Evolutionary conservation across 1,140 invertebrate genomes (phyloP).

Genomic region (Tribolium madens): DNA sequence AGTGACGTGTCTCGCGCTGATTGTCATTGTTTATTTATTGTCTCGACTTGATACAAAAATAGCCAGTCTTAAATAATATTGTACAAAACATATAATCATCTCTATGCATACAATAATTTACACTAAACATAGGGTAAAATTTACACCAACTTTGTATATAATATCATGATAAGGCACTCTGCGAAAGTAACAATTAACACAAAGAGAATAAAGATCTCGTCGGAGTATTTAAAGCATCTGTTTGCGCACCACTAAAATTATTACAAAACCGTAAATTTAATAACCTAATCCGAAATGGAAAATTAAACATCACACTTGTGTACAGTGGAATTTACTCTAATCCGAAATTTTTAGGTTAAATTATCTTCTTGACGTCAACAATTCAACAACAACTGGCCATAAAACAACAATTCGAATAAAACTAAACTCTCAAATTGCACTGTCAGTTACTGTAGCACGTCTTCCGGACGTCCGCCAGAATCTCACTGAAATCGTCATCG

Average conservation of each 20-base stretch:
- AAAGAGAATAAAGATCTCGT: slow-evolving; percentile 18
- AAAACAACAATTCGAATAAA: slow-evolving; percentile 29
- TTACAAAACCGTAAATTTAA: slow-evolving; percentile 37
- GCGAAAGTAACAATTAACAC: slow-evolving; percentile 8
- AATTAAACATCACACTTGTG: slow-evolving; percentile 22
- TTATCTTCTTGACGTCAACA: slow-evolving; percentile 29
- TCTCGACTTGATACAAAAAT: slow-evolving; percentile 35
- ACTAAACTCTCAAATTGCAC: slow-evolving; percentile 6
- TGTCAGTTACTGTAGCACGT: slow-evolving; percentile 86
- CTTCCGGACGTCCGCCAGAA: slow-evolving; percentile 85
- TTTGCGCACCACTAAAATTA: slow-evolving; percentile 33
- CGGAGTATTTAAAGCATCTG: slow-evolving; percentile 36
- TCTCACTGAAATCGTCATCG: slow-evolving; percentile 88
- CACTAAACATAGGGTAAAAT: slow-evolving; percentile 24
- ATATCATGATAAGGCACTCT: slow-evolving; percentile 36
- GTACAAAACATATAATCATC: slow-evolving; percentile 27
- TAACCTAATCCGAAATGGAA: slow-evolving; percentile 35
- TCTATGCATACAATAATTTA: slow-evolving; percentile 34
- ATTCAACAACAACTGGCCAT: slow-evolving; percentile 4
- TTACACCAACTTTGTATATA: slow-evolving; percentile 22
- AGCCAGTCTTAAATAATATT: slow-evolving; percentile 37
- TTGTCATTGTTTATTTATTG: slow-evolving; percentile 39
- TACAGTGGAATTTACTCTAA: slow-evolving; percentile 21
- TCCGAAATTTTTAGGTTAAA: slow-evolving; percentile 39
- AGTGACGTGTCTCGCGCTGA: slow-evolving; percentile 31